A percentile compares a stretch with the other conserved stretches of the same genome.
These are phyloP conservation scores for Gymnoscopelus braueri DNA, from an alignment of 2,797 vertebrate species.

Conservation along the genomic window DNA sequence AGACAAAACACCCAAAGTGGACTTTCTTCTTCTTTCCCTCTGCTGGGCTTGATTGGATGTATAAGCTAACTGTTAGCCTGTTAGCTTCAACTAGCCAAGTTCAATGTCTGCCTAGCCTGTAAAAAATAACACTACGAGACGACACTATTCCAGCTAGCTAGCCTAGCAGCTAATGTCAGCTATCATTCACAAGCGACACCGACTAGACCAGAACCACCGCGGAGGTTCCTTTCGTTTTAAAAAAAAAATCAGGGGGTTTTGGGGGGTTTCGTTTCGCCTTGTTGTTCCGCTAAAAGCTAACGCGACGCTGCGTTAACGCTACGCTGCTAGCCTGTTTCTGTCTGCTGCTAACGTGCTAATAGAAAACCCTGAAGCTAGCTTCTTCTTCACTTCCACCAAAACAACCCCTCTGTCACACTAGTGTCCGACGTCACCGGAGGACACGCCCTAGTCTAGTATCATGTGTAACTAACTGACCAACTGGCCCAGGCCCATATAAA, in stretches of 20 bases:
- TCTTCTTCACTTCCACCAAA: slow-evolving; percentile 83
- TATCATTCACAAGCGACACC: slow-evolving; percentile 22
- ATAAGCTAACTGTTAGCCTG: slow-evolving; percentile 56
- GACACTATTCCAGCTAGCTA: slow-evolving; percentile 6
- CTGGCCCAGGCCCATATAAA: background rate
- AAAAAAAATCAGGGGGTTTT: background rate
- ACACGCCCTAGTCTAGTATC: slow-evolving; percentile 61
- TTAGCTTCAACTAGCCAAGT: slow-evolving; percentile 56
- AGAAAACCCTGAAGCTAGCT: slow-evolving; percentile 44
- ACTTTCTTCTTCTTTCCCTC: slow-evolving; percentile 60
- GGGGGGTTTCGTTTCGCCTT: slow-evolving; percentile 26
- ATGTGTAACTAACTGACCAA: too few species aligned
- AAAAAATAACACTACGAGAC: slow-evolving; percentile 31
- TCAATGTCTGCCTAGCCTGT: slow-evolving; percentile 48
- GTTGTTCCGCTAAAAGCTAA: slow-evolving; percentile 10
- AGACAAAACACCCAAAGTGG: slow-evolving; percentile 44
- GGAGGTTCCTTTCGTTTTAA: slow-evolving; percentile 16
- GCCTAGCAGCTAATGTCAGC: slow-evolving; percentile 15
- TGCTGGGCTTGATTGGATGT: slow-evolving; percentile 40
- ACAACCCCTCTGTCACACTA: slow-evolving; percentile 75
- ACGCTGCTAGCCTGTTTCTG: slow-evolving; percentile 59
- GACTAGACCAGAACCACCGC: slow-evolving; percentile 2
- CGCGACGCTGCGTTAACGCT: slow-evolving; percentile 38
- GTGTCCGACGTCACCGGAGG: slow-evolving; percentile 67
- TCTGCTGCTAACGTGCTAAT: slow-evolving; percentile 63